Conservation (phyloP, 92 coral and sea anemone genomes). For the Zoanthus gigantus region DNA sequence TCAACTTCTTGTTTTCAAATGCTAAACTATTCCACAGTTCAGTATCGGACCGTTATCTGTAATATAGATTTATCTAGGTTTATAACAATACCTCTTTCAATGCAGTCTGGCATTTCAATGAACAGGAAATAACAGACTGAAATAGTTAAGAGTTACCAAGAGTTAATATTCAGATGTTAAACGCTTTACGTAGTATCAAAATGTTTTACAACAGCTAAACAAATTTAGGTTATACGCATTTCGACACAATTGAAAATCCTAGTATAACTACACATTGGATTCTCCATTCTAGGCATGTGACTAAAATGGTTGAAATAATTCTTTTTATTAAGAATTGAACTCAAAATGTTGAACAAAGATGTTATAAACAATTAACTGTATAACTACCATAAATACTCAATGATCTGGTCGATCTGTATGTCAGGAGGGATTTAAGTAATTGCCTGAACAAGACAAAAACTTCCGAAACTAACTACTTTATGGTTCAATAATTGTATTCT, state of each 20-base stretch:
- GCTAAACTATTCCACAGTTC: neutral
- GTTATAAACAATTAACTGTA: slow-evolving; percentile 1
- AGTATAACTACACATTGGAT: neutral
- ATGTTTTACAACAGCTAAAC: neutral
- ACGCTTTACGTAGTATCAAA: neutral
- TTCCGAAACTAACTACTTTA: slow-evolving; percentile 48
- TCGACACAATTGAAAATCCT: neutral
- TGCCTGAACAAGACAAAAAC: slow-evolving; percentile 46
- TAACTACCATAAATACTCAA: slow-evolving; percentile 7
- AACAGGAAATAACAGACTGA: slow-evolving; percentile 14
- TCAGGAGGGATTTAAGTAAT: slow-evolving; percentile 48
- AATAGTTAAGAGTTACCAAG: neutral
- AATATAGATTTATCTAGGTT: neutral
- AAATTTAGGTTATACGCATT: neutral
- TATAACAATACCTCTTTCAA: slow-evolving; percentile 4
- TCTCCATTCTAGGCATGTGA: neutral
- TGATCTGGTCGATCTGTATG: slow-evolving; percentile 32
- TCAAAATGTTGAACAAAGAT: neutral
- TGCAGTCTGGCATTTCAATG: slow-evolving; percentile 27
- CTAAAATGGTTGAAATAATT: neutral
- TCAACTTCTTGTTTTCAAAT: neutral
- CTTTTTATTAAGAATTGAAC: slow-evolving; percentile 12
- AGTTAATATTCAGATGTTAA: slow-evolving; percentile 14
- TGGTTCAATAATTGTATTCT: slow-evolving; percentile 42
- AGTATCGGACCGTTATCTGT: neutral